A percentile compares a stretch with the other conserved stretches of the same genome.
Conservation (phyloP, 1,140 invertebrate genomes). For the Adelges cooleyi region DNA sequence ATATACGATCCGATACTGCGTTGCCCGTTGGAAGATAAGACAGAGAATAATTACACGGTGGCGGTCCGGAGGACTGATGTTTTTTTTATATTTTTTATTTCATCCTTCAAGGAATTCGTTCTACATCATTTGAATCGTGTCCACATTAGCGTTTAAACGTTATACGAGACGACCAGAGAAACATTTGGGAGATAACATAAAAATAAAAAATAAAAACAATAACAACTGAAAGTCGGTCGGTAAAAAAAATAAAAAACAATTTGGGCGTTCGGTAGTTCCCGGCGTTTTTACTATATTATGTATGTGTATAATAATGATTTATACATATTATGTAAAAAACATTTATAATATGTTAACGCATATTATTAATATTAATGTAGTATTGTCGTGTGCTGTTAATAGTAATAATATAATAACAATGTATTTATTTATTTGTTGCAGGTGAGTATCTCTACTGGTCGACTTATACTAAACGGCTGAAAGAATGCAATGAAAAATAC, state of each 20-base stretch:
- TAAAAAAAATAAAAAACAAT: constrained; percentile 1
- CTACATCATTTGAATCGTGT: background rate
- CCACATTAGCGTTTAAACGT: constrained; percentile 4
- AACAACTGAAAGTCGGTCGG: no score
- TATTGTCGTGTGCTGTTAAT: no score
- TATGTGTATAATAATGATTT: background rate
- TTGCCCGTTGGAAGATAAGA: constrained; percentile 10
- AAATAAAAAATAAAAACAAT: background rate
- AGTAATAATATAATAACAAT: no score
- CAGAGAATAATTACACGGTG: constrained; percentile 21
- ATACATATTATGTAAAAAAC: no score
- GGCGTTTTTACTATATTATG: background rate
- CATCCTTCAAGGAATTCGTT: background rate
- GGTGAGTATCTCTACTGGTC: constrained; percentile 14
- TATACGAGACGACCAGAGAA: no score
- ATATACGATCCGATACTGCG: no score
- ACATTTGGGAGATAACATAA: background rate
- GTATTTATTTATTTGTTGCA: background rate
- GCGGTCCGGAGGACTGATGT: background rate
- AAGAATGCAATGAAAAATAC: no score
- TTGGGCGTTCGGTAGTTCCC: background rate
- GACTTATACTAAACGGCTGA: no score
- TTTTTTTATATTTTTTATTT: constrained; percentile 14
- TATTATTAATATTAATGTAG: no score
- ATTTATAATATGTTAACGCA: no score